A percentile compares a stretch with the other conserved stretches of the same genome.
Evolutionary conservation across 2,888 invertebrate species (phyloP).

Genomic region (Lycaena phlaeas): DNA sequence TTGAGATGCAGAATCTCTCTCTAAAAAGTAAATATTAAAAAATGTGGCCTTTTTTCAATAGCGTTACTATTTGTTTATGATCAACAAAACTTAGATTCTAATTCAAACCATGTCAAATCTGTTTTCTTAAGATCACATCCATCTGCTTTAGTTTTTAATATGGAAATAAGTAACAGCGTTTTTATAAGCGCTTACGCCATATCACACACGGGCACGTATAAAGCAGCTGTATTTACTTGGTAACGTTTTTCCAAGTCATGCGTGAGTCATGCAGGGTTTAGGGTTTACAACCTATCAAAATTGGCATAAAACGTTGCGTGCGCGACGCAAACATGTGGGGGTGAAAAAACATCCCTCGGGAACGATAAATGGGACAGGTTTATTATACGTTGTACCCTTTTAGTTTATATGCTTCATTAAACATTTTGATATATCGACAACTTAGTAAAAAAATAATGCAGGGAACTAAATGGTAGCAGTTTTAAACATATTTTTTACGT

Average conservation of each 20-base stretch:
- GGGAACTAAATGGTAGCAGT: neutral
- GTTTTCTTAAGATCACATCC: no score
- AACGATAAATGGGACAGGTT: constrained; percentile 30
- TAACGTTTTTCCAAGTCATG: neutral
- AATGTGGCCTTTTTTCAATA: no score
- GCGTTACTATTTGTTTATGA: no score
- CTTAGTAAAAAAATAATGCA: neutral
- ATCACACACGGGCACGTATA: no score
- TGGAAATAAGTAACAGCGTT: no score
- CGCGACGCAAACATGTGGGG: constrained; percentile 24
- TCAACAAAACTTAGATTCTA: no score
- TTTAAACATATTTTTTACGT: neutral
- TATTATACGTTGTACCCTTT: constrained; percentile 15
- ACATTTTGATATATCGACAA: neutral
- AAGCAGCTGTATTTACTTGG: no score
- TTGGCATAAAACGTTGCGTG: constrained; percentile 26
- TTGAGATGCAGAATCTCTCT: no score
- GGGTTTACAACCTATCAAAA: constrained; percentile 31
- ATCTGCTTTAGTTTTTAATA: no score
- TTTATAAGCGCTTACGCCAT: no score
- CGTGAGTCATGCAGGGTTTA: constrained; percentile 29
- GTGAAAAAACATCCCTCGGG: constrained; percentile 30
- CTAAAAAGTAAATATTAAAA: no score
- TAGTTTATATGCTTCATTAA: constrained; percentile 5
- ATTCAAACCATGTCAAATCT: no score